A percentile compares a stretch with the other conserved stretches of the same genome.
phyloP scores from a whole-genome alignment of 92 coral and sea anemone genomes.

The Phenganax marumi region DNA sequence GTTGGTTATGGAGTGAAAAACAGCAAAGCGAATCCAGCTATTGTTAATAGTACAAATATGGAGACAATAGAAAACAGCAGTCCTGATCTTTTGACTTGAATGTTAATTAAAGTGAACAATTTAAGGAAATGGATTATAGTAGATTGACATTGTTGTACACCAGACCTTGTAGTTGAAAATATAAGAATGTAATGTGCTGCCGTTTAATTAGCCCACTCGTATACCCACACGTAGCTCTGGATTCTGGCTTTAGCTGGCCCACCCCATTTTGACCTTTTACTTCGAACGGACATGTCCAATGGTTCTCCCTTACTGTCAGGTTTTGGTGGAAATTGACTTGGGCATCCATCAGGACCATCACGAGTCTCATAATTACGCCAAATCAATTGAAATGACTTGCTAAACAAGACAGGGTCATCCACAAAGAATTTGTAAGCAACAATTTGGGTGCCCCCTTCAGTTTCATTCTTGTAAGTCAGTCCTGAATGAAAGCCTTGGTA shows the following conservation, averaged over 20 bases:
- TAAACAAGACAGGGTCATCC: constrained; percentile 55
- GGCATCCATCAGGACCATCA: constrained; percentile 25
- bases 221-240: constrained; percentile 39
- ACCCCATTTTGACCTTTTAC: neutral
- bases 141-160: no score
- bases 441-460: neutral
- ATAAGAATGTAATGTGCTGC: no score
- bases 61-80: no score
- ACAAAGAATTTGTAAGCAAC: constrained; percentile 57
- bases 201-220: constrained; percentile 12
- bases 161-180: neutral
- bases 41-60: neutral
- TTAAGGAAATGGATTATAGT: no score
- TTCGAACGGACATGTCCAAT: neutral
- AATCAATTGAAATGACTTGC: constrained; percentile 44
- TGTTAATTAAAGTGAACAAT: no score
- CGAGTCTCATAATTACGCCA: constrained; percentile 45
- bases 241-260: neutral
- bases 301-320: neutral
- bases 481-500: constrained; percentile 41
- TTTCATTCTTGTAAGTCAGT: constrained; percentile 14
- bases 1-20: constrained; percentile 29
- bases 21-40: constrained; percentile 12
- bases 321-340: constrained; percentile 21
- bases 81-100: no score